Evolutionary conservation across 2,888 invertebrate species (phyloP), one percentile per base, ranked within the genome.

Genomic region (Cheilosia grossa): DNA sequence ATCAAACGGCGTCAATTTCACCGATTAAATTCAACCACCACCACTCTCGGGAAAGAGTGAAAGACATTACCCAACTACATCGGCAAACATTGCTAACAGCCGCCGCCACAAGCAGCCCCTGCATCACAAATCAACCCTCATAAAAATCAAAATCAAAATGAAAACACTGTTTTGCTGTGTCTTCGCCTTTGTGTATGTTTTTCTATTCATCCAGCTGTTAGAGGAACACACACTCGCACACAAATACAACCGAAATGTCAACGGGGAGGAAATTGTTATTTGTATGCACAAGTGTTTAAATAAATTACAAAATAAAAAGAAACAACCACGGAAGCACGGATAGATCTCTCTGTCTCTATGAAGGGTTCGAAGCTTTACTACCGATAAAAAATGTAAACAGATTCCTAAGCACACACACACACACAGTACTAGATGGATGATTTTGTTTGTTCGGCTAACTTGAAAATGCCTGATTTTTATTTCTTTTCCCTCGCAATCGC

Each of bases 1-100:
- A 74, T 64, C 70, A 75, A 80, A 75, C 58, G 70, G 80, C 80
- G 66, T 83, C 83, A 83, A 80, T 83, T 83, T 83, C 80, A 70
- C 30, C 83, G 83, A 83, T 83, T 83, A 83, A 80, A 80, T 56
- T 80, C 42, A 70, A 80, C 79, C 69, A 80, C 61, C 44, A 19
- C 51, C 63, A 53, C 21, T 15, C 15, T 44, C 2, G 44, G 7
- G 58, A 59, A 56, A 56, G 56, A 33, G 40, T 21, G 44, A 37
- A 47, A 33, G 17, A 40, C 21, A 13, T 13, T 53, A 53, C 33
- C 70, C 58, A 33, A 24, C 47, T 47, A 42, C 40, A 53, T 30
- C 51, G 42, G 59, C 59, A 19, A 64, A 42, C 21, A 40, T 7
- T 6, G 37, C 47, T 7, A 53, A 15, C 27, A 30, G 30, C 51